Percentiles rank a stretch among this genome's conserved stretches.
phyloP scores from a whole-genome alignment of 2,888 invertebrate genomes.

The Drosophila dives region DNA sequence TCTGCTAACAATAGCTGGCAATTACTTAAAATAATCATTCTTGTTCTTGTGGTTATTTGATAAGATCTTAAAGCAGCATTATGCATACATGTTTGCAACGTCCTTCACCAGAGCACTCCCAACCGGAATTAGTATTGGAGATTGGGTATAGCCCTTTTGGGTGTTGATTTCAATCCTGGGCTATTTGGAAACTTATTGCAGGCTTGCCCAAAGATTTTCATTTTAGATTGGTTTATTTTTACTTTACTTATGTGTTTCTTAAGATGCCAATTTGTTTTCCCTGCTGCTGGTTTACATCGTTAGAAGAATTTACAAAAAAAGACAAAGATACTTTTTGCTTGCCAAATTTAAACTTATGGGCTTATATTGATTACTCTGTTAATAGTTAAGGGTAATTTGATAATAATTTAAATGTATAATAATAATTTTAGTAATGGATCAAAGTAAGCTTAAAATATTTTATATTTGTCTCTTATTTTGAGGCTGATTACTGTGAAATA shows the following conservation, averaged over 20 bases:
- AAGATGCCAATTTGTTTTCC: conserved; percentile 38
- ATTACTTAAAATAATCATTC: conserved; percentile 79
- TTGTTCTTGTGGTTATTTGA: conserved; percentile 65
- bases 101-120: conserved; percentile 30
- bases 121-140: conserved; percentile 7
- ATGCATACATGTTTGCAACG: conserved; percentile 31
- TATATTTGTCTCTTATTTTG: neutral
- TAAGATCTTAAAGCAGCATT: conserved; percentile 68
- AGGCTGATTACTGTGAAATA: neutral
- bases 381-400: no score
- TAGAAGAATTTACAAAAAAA: neutral
- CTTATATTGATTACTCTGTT: neutral
- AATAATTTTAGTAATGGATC: neutral
- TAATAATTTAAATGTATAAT: no score
- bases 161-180: conserved; percentile 52
- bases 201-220: conserved; percentile 59
- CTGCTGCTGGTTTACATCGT: conserved; percentile 3
- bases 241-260: conserved; percentile 25
- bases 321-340: neutral
- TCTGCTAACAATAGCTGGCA: conserved; percentile 50
- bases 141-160: conserved; percentile 57
- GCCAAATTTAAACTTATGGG: neutral
- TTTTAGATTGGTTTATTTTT: conserved; percentile 57
- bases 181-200: conserved; percentile 30
- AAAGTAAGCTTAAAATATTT: neutral